These are phyloP conservation scores for Caenorhabditis zanzibari DNA, from an alignment of 2,888 invertebrate genomes.

Conservation along the genomic window DNA sequence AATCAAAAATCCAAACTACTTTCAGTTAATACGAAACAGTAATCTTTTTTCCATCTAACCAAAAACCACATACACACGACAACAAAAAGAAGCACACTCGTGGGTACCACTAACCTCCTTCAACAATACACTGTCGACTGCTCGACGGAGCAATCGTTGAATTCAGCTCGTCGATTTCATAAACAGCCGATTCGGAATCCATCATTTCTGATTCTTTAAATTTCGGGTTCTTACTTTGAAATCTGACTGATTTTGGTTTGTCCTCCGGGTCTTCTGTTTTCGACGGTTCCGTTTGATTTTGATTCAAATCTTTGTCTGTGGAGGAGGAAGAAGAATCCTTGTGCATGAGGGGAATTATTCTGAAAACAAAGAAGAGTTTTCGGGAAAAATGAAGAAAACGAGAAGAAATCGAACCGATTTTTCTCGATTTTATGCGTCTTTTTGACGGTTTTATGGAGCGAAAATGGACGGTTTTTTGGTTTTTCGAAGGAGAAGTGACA, in stretches of 20 bases:
- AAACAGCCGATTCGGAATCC: conserved; percentile 50
- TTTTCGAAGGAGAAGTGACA: conserved; percentile 3
- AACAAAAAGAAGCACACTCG: not conserved
- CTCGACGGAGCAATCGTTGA: conserved; percentile 58
- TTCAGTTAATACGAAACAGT: too few relatives aligned
- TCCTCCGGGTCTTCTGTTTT: conserved; percentile 13
- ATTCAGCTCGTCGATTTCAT: conserved; percentile 55
- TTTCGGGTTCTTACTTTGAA: conserved; percentile 14
- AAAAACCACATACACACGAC: conserved; percentile 4
- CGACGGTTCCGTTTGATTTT: conserved; percentile 3
- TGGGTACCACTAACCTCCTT: conserved; percentile 18
- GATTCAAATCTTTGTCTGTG: conserved; percentile 20
- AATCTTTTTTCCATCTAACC: too few relatives aligned
- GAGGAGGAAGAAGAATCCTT: not conserved
- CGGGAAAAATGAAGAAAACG: conserved; percentile 3
- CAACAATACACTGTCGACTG: conserved; percentile 55
- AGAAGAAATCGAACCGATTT: conserved; percentile 31
- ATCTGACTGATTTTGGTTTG: conserved; percentile 26
- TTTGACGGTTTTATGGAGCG: conserved; percentile 40
- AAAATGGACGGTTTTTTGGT: conserved; percentile 14
- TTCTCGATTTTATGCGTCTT: conserved; percentile 34
- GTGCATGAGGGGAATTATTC: conserved; percentile 52
- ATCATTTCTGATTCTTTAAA: conserved; percentile 25
- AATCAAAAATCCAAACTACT: too few relatives aligned
- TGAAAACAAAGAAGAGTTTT: conserved; percentile 18